Evolutionary conservation across 2,113 vertebrate genomes (phyloP).

Genomic region (Poecilia latipinna): DNA sequence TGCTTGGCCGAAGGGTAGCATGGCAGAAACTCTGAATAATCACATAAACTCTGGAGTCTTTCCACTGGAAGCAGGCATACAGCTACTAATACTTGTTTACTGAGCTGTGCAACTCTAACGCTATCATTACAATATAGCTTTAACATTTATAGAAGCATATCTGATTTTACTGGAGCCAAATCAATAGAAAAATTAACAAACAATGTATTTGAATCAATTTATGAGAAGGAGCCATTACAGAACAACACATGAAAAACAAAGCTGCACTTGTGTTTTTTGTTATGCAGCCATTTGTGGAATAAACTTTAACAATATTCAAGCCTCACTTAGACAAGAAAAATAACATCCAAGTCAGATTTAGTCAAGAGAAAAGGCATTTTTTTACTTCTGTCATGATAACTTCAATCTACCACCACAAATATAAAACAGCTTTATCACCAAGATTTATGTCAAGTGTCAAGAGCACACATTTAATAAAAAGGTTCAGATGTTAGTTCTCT

Average conservation of each 20-base stretch:
- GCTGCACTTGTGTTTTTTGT: too few relatives aligned
- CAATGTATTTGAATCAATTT: not conserved
- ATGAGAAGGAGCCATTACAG: not conserved
- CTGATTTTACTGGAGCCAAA: not conserved
- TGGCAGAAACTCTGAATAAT: constrained; percentile 51
- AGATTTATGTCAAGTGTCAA: not conserved
- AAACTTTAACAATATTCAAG: too few relatives aligned
- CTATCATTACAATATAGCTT: not conserved
- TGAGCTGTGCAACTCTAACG: constrained; percentile 3
- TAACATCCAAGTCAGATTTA: not conserved
- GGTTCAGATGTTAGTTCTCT: not conserved
- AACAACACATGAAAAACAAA: too few relatives aligned
- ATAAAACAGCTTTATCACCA: too few relatives aligned
- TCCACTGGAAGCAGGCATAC: constrained; percentile 12
- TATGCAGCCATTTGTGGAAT: too few relatives aligned
- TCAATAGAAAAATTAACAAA: not conserved
- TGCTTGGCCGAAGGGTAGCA: constrained; percentile 56
- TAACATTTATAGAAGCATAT: not conserved
- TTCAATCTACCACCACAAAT: not conserved
- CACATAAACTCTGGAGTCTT: constrained; percentile 13
- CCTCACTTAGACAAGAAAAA: too few relatives aligned
- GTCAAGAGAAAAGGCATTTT: not conserved
- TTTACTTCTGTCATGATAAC: not conserved
- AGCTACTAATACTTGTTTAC: constrained; percentile 1
- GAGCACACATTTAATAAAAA: not conserved